Evolutionary conservation across 2,797 vertebrate genomes (phyloP).

Genomic region (Typhlichthys subterraneus): DNA sequence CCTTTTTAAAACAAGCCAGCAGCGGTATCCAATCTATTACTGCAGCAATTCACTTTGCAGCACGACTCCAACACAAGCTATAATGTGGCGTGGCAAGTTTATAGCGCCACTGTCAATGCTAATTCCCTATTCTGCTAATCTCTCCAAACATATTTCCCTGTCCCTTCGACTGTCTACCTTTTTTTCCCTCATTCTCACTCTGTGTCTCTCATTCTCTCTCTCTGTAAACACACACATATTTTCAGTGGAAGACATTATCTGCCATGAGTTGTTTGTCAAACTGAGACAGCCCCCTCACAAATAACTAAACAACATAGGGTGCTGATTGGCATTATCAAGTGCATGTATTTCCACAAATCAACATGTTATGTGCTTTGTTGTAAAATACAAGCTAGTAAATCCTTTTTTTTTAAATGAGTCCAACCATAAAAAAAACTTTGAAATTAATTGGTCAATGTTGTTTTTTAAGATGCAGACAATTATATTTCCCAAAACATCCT

Average conservation of each 20-base stretch:
- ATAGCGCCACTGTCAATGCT: constrained; percentile 38
- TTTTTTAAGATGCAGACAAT: too few species aligned
- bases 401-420: too few species aligned
- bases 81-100: constrained; percentile 19
- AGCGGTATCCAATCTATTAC: not conserved
- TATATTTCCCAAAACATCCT: too few species aligned
- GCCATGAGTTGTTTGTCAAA: constrained; percentile 53
- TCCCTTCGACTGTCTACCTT: constrained; percentile 16
- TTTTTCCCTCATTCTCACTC: not conserved
- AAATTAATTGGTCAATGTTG: too few species aligned
- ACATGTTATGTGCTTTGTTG: too few species aligned
- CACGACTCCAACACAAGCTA: not conserved
- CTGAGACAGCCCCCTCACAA: constrained; percentile 26
- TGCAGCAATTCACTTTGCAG: constrained; percentile 5
- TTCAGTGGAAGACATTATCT: constrained; percentile 42
- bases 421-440: too few species aligned
- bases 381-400: too few species aligned
- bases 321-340: too few species aligned
- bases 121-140: constrained; percentile 52
- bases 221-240: constrained; percentile 39
- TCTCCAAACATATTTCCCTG: constrained; percentile 30
- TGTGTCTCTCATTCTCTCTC: constrained; percentile 1
- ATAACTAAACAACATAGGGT: not conserved
- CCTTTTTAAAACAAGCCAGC: not conserved
- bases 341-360: too few species aligned